phyloP scores from a whole-genome alignment of 2,888 invertebrate species.

The Eupithecia vulgata region DNA sequence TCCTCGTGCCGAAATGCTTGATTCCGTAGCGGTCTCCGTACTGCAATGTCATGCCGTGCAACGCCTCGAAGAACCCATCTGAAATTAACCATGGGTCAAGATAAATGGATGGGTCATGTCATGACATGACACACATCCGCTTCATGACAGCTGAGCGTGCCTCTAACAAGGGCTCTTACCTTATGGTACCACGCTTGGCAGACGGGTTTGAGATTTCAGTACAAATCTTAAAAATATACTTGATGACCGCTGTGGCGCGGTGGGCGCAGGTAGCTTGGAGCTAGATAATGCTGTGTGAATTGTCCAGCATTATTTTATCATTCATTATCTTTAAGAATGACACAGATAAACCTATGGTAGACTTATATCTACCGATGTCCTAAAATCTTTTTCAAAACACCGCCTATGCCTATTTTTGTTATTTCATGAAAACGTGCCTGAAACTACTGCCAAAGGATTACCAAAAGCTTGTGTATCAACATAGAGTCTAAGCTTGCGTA shows the following conservation, averaged over 20 bases:
- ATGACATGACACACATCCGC: too few relatives aligned
- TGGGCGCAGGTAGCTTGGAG: too few relatives aligned
- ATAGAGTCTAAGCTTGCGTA: background rate
- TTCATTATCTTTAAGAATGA: too few relatives aligned
- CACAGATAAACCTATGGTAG: background rate
- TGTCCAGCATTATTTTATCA: too few relatives aligned
- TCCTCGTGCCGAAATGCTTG: slow-evolving; percentile 55
- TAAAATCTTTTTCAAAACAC: background rate
- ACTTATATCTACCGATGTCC: background rate
- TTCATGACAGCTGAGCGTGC: background rate
- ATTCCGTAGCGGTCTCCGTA: slow-evolving; percentile 61
- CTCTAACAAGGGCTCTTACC: too few relatives aligned
- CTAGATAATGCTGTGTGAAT: too few relatives aligned
- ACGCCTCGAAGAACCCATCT: slow-evolving; percentile 28
- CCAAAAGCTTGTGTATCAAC: background rate
- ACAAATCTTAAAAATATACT: too few relatives aligned
- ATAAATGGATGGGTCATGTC: background rate
- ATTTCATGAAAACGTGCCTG: background rate
- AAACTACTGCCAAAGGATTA: background rate
- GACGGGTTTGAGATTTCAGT: too few relatives aligned
- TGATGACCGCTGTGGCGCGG: too few relatives aligned
- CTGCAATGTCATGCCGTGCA: slow-evolving; percentile 20
- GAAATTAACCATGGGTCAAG: slow-evolving; percentile 7
- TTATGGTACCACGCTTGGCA: too few relatives aligned
- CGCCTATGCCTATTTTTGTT: background rate